Conservation (phyloP, 2,888 invertebrate species). For the Patella pellucida region DNA sequence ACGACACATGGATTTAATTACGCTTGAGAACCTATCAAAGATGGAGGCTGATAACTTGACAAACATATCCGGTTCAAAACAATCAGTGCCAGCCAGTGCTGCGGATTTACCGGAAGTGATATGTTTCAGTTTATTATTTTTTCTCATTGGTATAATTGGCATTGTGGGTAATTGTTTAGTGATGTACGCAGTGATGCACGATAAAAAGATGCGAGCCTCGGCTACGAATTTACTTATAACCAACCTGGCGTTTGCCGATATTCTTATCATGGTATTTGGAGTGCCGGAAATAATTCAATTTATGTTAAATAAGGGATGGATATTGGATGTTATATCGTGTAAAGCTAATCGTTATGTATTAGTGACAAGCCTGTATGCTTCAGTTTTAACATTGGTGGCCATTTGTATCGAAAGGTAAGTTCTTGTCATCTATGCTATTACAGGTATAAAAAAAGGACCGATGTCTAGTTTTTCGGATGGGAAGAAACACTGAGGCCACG, state of each 20-base stretch:
- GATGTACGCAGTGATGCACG: constrained; percentile 66
- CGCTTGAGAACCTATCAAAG: too few species aligned
- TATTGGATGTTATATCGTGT: constrained; percentile 62
- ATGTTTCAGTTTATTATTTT: constrained; percentile 58
- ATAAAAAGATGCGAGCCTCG: constrained; percentile 68
- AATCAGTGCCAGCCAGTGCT: neutral
- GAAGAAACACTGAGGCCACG: too few species aligned
- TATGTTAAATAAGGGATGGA: constrained; percentile 66
- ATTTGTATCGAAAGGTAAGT: constrained; percentile 70
- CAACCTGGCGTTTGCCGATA: constrained; percentile 69
- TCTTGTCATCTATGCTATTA: neutral
- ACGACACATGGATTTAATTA: too few species aligned
- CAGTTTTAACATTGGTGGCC: constrained; percentile 71
- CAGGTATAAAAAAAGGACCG: too few species aligned
- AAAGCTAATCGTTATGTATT: constrained; percentile 68
- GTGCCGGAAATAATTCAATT: constrained; percentile 70
- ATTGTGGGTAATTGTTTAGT: constrained; percentile 68
- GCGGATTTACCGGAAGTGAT: constrained; percentile 33
- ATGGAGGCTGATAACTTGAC: too few species aligned
- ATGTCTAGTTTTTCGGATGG: too few species aligned
- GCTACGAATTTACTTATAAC: constrained; percentile 68
- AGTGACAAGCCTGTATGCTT: constrained; percentile 70
- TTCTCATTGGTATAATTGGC: constrained; percentile 65
- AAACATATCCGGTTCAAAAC: too few species aligned
- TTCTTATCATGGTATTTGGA: constrained; percentile 68